Evolutionary conservation across 2,113 vertebrate genomes (phyloP).

Genomic region (Cyprinodon tularosa): DNA sequence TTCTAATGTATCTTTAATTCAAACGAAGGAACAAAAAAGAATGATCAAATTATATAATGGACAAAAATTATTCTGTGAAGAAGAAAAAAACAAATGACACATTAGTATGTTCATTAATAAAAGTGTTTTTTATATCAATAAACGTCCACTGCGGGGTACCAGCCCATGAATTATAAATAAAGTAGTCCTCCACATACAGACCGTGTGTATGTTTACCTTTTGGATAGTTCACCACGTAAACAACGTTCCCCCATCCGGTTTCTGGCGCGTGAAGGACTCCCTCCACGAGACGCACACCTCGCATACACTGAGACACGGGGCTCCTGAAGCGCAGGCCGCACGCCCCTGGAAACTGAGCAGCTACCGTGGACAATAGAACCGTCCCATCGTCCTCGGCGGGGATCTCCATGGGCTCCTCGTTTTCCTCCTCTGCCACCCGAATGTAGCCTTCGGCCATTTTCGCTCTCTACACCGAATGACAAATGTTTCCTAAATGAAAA

Average conservation of each 20-base stretch:
- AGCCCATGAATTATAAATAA: conserved; percentile 40
- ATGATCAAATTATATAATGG: no score
- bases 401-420: conserved; percentile 98
- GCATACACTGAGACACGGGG: conserved; percentile 96
- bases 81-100: no score
- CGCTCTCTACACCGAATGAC: neutral
- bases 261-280: conserved; percentile 94
- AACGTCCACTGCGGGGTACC: neutral
- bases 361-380: conserved; percentile 93
- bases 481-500: neutral
- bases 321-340: conserved; percentile 96
- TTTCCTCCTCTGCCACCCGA: conserved; percentile 97
- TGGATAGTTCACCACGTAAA: conserved; percentile 96
- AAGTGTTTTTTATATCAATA: no score
- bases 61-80: no score
- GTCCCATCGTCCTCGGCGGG: conserved; percentile 97
- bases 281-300: conserved; percentile 93
- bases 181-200: neutral
- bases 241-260: conserved; percentile 93
- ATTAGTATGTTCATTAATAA: no score
- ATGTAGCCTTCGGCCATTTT: conserved; percentile 90
- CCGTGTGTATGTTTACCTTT: conserved; percentile 84
- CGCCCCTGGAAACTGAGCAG: conserved; percentile 95
- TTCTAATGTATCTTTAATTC: no score
- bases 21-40: no score